Percentiles rank a stretch among this genome's conserved stretches.
These are phyloP conservation scores for Agapornis roseicollis DNA, from an alignment of 2,113 vertebrate species.

Conservation along the genomic window DNA sequence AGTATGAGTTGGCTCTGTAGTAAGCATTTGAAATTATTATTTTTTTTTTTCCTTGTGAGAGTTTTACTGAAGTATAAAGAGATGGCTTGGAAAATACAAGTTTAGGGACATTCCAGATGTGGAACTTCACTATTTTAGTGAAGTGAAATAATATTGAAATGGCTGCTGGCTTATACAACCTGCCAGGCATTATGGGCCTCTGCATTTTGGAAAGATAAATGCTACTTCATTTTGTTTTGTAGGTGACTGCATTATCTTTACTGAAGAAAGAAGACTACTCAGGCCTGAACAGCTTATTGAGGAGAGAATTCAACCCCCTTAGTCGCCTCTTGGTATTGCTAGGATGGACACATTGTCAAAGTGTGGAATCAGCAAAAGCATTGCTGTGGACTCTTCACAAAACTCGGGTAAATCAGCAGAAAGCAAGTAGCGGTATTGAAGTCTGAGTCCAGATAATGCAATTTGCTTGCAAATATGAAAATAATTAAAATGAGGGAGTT, in stretches of 20 bases:
- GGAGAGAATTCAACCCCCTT: conserved; percentile 87
- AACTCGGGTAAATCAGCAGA: conserved; percentile 77
- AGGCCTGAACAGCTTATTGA: conserved; percentile 78
- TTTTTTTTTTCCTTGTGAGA: neutral
- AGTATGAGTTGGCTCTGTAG: neutral
- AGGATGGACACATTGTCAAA: conserved; percentile 92
- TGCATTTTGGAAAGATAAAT: neutral
- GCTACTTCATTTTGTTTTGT: neutral
- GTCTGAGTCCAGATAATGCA: neutral
- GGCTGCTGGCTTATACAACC: neutral
- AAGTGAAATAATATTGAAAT: neutral
- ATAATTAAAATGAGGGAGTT: neutral
- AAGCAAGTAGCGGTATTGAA: neutral
- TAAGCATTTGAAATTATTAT: neutral
- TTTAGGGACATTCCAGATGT: neutral
- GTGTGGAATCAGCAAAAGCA: conserved; percentile 82
- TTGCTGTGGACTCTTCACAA: conserved; percentile 85
- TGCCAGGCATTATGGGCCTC: neutral
- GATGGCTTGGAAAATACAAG: neutral
- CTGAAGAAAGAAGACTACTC: conserved; percentile 89
- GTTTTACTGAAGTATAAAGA: neutral
- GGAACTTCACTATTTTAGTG: neutral
- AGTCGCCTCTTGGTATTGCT: conserved; percentile 88
- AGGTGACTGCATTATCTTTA: conserved; percentile 92
- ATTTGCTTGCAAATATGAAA: neutral